phyloP scores from a whole-genome alignment of 2,113 vertebrate genomes.

The Notothenia coriiceps region DNA sequence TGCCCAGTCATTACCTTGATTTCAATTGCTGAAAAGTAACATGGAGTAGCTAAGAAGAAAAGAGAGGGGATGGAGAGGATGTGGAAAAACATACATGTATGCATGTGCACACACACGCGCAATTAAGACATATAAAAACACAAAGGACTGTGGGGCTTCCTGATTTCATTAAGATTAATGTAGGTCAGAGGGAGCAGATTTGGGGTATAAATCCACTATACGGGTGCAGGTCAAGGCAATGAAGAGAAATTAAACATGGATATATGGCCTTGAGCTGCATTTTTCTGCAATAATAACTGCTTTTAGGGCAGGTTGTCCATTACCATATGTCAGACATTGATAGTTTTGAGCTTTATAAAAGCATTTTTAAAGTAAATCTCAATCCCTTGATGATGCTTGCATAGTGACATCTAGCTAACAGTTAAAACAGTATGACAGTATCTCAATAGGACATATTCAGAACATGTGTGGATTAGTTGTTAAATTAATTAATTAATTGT shows the following conservation, averaged over 20 bases:
- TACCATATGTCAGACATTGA: conserved; percentile 14
- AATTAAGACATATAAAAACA: conserved; percentile 41
- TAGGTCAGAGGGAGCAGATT: conserved; percentile 72
- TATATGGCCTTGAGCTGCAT: conserved; percentile 56
- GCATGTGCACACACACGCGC: conserved; percentile 23
- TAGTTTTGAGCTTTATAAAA: not conserved
- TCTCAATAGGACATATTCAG: not conserved
- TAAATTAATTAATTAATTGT: no score
- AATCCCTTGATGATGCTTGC: not conserved
- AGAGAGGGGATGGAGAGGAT: conserved; percentile 54
- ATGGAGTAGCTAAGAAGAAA: conserved; percentile 75
- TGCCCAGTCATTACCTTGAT: conserved; percentile 88
- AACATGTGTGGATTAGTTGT: not conserved
- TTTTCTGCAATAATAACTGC: conserved; percentile 41
- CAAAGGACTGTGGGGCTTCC: conserved; percentile 65
- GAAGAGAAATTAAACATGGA: conserved; percentile 77
- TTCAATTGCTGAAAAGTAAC: conserved; percentile 88
- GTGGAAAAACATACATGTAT: conserved; percentile 65
- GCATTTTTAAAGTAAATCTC: not conserved
- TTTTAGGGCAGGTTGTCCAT: conserved; percentile 39
- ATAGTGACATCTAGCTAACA: not conserved
- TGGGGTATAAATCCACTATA: conserved; percentile 75
- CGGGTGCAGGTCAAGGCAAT: conserved; percentile 68
- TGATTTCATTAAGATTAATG: conserved; percentile 80
- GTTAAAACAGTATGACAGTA: not conserved